Evolutionary conservation across 2,113 vertebrate genomes (phyloP), one percentile per base, ranked within the genome.

Genomic region (Salvelinus alpinus): DNA sequence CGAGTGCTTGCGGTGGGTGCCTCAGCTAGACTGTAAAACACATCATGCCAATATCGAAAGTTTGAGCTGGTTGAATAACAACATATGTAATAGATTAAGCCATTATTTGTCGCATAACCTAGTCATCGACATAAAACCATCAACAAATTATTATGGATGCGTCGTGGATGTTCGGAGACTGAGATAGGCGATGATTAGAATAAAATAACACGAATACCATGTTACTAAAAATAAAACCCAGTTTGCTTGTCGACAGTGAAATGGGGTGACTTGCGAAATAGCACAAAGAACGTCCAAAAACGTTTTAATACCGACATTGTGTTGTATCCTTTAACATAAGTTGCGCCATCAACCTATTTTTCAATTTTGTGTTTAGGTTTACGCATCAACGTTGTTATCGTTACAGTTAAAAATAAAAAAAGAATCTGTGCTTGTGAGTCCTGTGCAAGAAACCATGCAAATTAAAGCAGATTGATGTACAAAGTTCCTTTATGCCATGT

Each of bases 21-120:
- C 70, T 60, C 68, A 25, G 82, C 83, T 83, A 72, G 75, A 18
- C 51, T 54, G 51, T 54, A 18, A 80, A 75, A 76, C 71, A 77
- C 76, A 74, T 80, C 75, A 78, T 80, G 74, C 73, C 77, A 76
- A 70, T 57, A 82, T 57, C 74, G 47, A 83, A 88, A 86, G 80
- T 88, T 88, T 88, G 64, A 67, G 66, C 59, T 64, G 47, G 62
- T 51, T 27, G 29, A 29, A 51, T 72, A 64, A 62, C 68, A 51
- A 70, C 71, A 77, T 70, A 73, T 70, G 47, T 69, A 54, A 47
- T 59, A 44, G 51, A 24, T 31, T n/a, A 34, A 64, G 22, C 25
- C 70, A 31, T 67, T 67, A 70, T 48, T 76, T 59, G 71, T 75
- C 44, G 25, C 24, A 7, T 62, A 54, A 59, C 51, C 27, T 51